Evolutionary conservation across 2,113 vertebrate genomes (phyloP).

Genomic region (Leucopternis melanops): DNA sequence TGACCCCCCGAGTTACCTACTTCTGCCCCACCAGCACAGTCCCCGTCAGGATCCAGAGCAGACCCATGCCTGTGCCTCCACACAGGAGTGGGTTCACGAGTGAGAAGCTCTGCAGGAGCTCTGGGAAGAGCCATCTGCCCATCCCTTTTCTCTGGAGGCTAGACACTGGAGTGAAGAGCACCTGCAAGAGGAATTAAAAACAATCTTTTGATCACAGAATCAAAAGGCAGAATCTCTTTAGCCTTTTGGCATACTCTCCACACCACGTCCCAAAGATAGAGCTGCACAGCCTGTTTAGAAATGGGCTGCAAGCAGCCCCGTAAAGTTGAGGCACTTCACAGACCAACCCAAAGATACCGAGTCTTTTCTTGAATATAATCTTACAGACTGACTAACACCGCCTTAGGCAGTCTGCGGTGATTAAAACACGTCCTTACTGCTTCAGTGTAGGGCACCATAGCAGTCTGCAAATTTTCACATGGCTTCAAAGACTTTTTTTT

Average conservation of each 20-base stretch:
- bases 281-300: neutral
- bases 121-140: neutral
- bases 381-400: neutral
- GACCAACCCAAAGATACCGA: neutral
- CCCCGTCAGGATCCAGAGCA: neutral
- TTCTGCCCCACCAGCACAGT: neutral
- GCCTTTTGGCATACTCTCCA: neutral
- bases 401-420: neutral
- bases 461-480: neutral
- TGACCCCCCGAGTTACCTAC: neutral
- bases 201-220: neutral
- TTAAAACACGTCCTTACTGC: neutral
- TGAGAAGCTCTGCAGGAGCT: neutral
- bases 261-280: neutral
- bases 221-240: neutral
- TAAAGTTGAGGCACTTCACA: neutral
- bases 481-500: neutral
- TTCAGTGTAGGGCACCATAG: neutral
- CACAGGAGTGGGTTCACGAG: neutral
- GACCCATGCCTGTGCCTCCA: neutral
- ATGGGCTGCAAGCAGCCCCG: neutral
- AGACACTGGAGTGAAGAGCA: neutral
- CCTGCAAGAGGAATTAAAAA: neutral
- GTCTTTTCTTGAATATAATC: neutral
- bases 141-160: neutral